phyloP scores from a whole-genome alignment of 2,113 vertebrate species.

The Andinoacara biseriatus region DNA sequence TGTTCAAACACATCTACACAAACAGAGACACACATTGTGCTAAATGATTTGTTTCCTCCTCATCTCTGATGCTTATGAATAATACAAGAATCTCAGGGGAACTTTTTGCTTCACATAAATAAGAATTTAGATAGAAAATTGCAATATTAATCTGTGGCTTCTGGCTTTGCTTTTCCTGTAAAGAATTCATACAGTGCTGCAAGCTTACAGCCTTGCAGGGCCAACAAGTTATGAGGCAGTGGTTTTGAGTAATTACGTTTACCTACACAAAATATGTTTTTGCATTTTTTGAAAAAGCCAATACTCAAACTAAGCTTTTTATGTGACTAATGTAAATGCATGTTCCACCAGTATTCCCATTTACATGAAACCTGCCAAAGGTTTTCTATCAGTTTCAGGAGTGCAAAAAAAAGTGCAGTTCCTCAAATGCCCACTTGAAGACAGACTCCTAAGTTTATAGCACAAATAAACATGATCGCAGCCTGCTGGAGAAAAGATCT shows the following conservation, averaged over 20 bases:
- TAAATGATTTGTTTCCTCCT: conserved; percentile 76
- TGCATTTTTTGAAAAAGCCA: neutral
- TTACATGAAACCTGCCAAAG: neutral
- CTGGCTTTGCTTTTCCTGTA: conserved; percentile 52
- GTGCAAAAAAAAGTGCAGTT: neutral
- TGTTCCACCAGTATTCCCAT: neutral
- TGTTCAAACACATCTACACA: conserved; percentile 51
- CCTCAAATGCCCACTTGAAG: neutral
- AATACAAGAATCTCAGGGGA: conserved; percentile 75
- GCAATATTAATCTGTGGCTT: conserved; percentile 77
- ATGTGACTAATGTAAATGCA: neutral
- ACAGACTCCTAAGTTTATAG: neutral
- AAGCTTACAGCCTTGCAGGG: conserved; percentile 29
- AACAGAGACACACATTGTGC: conserved; percentile 59
- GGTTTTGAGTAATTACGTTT: neutral
- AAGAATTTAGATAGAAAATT: conserved; percentile 78
- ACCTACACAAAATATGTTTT: neutral
- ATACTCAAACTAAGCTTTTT: neutral
- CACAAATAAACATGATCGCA: neutral
- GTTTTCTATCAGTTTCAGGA: neutral
- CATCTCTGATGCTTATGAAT: conserved; percentile 74
- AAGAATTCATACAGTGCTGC: conserved; percentile 60
- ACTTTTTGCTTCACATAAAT: conserved; percentile 78
- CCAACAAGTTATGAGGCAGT: conserved; percentile 1
- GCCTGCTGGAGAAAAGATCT: neutral